Percentiles rank a stretch among this genome's conserved stretches.
These are phyloP conservation scores for Chionis minor DNA, from an alignment of 2,113 vertebrate species.

Conservation along the genomic window DNA sequence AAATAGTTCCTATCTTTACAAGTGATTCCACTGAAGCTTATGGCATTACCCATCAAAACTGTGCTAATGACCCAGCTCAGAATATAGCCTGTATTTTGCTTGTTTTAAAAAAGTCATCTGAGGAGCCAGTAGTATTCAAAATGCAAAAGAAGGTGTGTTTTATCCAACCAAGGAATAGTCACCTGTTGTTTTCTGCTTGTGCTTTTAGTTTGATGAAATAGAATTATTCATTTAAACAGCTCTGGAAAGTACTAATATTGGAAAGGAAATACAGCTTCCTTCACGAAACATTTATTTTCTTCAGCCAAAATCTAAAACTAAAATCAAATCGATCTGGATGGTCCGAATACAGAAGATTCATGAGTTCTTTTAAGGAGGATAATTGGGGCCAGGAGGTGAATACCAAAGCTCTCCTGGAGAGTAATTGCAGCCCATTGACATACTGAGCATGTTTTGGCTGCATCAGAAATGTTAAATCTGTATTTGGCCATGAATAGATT, in stretches of 20 bases:
- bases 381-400: conserved; percentile 9
- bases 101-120: neutral
- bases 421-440: conserved; percentile 34
- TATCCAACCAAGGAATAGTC: neutral
- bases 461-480: conserved; percentile 57
- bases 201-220: neutral
- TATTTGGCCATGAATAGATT: conserved; percentile 49
- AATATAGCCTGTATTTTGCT: neutral
- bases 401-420: conserved; percentile 17
- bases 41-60: neutral
- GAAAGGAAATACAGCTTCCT: neutral
- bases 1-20: neutral
- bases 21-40: neutral
- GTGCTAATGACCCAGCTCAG: neutral
- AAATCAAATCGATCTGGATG: conserved; percentile 36
- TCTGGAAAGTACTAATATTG: neutral
- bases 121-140: neutral
- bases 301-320: conserved; percentile 3
- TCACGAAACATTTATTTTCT: neutral
- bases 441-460: conserved; percentile 69
- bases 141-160: neutral
- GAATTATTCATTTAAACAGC: neutral
- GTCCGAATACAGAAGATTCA: conserved; percentile 46
- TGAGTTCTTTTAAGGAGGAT: conserved; percentile 55
- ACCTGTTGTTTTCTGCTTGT: conserved; percentile 7